Evolutionary conservation across 2,113 vertebrate genomes (phyloP).

Genomic region (Phycodurus eques): DNA sequence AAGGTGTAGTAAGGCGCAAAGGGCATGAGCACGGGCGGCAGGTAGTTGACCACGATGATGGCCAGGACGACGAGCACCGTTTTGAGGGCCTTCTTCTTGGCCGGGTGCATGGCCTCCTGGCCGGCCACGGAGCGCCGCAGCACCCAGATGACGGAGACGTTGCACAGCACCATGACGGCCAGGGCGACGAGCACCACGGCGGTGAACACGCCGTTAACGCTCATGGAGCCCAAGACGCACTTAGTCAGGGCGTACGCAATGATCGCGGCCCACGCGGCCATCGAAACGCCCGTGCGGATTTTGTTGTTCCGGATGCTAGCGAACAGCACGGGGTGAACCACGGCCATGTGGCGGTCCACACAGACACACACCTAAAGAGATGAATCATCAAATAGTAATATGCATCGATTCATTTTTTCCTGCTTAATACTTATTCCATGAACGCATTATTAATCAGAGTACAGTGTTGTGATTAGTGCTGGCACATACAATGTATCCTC

Average conservation of each 20-base stretch:
- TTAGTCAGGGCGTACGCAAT: constrained; percentile 60
- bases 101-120: constrained; percentile 72
- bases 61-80: constrained; percentile 68
- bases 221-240: constrained; percentile 42
- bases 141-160: constrained; percentile 71
- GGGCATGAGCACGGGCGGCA: constrained; percentile 69
- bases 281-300: constrained; percentile 47
- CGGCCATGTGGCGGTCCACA: constrained; percentile 72
- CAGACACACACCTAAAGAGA: constrained; percentile 65
- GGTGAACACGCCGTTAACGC: constrained; percentile 56
- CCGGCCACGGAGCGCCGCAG: constrained; percentile 66
- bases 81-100: constrained; percentile 73
- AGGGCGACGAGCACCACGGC: constrained; percentile 69
- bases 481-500: no score
- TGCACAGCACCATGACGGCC: constrained; percentile 73
- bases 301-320: constrained; percentile 55
- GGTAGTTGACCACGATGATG: constrained; percentile 69
- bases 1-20: constrained; percentile 60
- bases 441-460: no score
- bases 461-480: no score
- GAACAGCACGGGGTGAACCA: constrained; percentile 71
- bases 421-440: no score
- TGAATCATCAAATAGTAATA: no score
- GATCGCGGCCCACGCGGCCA: constrained; percentile 57
- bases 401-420: no score